phyloP scores from a whole-genome alignment of 2,113 vertebrate genomes.

The Amia ocellicauda region DNA sequence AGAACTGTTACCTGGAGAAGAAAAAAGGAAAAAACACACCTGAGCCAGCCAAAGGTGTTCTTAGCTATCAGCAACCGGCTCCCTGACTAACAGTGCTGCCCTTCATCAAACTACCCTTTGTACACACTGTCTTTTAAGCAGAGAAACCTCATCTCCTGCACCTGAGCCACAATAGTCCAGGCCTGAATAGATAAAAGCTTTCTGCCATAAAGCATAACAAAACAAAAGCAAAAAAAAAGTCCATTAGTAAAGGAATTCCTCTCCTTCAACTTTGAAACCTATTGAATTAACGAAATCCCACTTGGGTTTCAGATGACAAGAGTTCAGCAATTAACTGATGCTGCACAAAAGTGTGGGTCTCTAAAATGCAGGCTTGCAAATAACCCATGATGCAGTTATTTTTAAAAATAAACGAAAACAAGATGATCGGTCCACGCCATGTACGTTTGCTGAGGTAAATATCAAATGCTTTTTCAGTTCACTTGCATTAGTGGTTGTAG shows the following conservation, averaged over 20 bases:
- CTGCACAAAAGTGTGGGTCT: too few relatives aligned
- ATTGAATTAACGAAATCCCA: not conserved
- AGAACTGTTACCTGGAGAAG: not conserved
- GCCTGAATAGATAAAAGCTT: not conserved
- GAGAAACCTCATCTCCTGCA: not conserved
- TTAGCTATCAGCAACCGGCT: not conserved
- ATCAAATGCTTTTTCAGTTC: too few relatives aligned
- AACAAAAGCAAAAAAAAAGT: not conserved
- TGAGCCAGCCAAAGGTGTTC: not conserved
- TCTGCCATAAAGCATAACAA: too few relatives aligned
- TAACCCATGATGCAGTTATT: too few relatives aligned
- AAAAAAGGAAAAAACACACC: not conserved
- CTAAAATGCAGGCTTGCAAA: too few relatives aligned
- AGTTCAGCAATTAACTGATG: too few relatives aligned
- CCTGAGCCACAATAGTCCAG: not conserved
- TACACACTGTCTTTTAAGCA: not conserved
- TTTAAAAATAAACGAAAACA: too few relatives aligned
- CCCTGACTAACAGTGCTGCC: not conserved
- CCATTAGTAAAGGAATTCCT: conserved; percentile 1
- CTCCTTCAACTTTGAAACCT: not conserved
- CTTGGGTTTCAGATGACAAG: not conserved
- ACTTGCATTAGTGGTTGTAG: too few relatives aligned
- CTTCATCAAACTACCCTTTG: not conserved
- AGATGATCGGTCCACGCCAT: too few relatives aligned
- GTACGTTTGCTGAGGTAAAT: too few relatives aligned